A percentile compares a stretch with the other conserved stretches of the same genome.
These are phyloP conservation scores for Ormyrus nitidulus DNA, from an alignment of 2,888 invertebrate species.

Conservation along the genomic window DNA sequence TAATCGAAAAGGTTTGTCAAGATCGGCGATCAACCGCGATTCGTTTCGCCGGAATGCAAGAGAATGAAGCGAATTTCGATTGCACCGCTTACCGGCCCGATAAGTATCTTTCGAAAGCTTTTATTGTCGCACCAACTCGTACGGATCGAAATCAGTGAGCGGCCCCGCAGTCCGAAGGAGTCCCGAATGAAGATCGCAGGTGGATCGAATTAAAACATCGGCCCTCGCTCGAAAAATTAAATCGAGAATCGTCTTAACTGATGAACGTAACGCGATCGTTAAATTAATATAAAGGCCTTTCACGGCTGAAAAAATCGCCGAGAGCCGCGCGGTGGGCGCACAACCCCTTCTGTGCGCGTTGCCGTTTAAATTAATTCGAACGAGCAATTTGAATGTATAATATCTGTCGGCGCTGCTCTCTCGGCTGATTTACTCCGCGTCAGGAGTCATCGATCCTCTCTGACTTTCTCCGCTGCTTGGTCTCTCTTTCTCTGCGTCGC, in stretches of 20 bases:
- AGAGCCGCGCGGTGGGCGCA: background rate
- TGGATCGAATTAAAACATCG: too few relatives aligned
- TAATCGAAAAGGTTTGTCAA: too few relatives aligned
- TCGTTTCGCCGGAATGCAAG: too few relatives aligned
- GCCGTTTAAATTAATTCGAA: slow-evolving; percentile 44
- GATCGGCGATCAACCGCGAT: too few relatives aligned
- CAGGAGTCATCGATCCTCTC: slow-evolving; percentile 44
- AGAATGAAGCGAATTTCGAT: background rate
- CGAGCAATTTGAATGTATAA: slow-evolving; percentile 49
- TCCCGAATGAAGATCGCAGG: too few relatives aligned
- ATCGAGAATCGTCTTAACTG: background rate
- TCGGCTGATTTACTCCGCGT: slow-evolving; percentile 42
- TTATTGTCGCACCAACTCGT: too few relatives aligned
- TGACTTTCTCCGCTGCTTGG: too few relatives aligned
- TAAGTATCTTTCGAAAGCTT: too few relatives aligned
- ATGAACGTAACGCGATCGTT: background rate
- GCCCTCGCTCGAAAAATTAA: background rate
- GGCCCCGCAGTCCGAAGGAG: too few relatives aligned
- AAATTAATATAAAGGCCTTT: slow-evolving; percentile 35
- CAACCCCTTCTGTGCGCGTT: background rate
- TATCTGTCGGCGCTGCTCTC: slow-evolving; percentile 18
- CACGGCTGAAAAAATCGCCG: slow-evolving; percentile 36
- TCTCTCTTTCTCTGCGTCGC: background rate
- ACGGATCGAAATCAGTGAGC: too few relatives aligned
- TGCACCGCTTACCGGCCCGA: background rate